Conservation (phyloP, 2,113 vertebrate species). For the Rattus rattus region DNA sequence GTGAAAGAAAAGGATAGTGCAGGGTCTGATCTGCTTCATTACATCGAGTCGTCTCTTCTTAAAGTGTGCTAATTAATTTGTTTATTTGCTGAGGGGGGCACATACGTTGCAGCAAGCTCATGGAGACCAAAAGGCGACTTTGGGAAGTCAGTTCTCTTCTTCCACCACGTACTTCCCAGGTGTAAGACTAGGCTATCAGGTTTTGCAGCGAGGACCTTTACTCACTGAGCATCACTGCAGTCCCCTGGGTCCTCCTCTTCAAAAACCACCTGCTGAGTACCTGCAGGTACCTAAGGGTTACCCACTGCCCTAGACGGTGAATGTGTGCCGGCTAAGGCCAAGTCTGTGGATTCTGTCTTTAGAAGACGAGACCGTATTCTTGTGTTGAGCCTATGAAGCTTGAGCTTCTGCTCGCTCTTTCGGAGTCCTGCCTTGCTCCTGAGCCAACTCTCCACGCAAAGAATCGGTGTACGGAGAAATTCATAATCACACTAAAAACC, state of each 20-base stretch:
- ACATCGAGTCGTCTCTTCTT: background rate
- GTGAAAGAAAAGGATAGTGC: background rate
- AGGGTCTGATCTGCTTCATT: background rate
- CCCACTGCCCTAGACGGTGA: background rate
- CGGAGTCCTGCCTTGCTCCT: background rate
- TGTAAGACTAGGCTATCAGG: background rate
- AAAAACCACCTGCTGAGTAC: background rate
- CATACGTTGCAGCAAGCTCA: background rate
- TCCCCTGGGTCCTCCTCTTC: background rate
- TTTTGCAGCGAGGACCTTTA: background rate
- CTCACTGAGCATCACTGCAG: no score
- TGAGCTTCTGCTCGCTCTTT: background rate
- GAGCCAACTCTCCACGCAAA: background rate
- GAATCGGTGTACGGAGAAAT: background rate
- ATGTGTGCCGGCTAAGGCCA: background rate
- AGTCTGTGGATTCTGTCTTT: background rate
- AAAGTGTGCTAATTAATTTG: background rate
- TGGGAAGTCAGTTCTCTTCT: background rate
- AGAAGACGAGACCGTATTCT: background rate
- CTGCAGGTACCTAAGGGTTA: background rate
- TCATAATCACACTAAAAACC: background rate
- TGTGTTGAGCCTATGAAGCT: no score
- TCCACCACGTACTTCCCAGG: background rate
- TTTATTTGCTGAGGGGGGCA: no score
- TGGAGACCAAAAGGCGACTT: background rate